Percentiles rank a stretch among this genome's conserved stretches.
Evolutionary conservation across 2,888 invertebrate species (phyloP).

Genomic region (Xylophagus ater): DNA sequence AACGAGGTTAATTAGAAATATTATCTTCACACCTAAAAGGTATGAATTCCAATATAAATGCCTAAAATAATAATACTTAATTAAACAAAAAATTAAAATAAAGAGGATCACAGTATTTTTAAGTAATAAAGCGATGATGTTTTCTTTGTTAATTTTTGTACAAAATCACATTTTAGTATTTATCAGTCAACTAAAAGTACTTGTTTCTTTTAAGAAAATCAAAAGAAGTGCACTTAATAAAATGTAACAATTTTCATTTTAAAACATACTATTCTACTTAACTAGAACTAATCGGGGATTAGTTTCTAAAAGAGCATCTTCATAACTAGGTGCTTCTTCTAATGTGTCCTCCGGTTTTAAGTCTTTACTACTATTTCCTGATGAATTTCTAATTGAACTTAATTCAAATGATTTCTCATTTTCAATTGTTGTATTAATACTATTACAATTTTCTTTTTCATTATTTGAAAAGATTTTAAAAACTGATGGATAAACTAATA

Average conservation of each 20-base stretch:
- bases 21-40: too few species aligned
- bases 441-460: conserved; percentile 7
- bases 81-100: too few species aligned
- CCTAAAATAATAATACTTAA: too few species aligned
- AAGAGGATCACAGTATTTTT: background rate
- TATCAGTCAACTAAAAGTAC: conserved; percentile 1
- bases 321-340: conserved; percentile 5
- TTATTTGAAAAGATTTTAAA: conserved; percentile 13
- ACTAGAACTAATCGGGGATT: too few species aligned
- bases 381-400: too few species aligned
- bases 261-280: background rate
- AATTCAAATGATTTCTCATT: too few species aligned
- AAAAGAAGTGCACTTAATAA: too few species aligned
- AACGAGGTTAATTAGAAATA: too few species aligned
- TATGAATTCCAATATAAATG: too few species aligned
- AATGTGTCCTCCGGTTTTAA: background rate
- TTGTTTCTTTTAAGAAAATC: too few species aligned
- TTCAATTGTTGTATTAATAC: too few species aligned
- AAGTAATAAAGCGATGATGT: background rate
- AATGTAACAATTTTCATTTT: background rate
- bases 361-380: background rate
- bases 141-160: background rate
- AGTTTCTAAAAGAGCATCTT: conserved; percentile 7
- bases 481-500: conserved; percentile 13
- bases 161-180: background rate